Percentiles rank a stretch among this genome's conserved stretches.
These are phyloP conservation scores for Aphrocallistes beatrix DNA, from an alignment of 37 sponge, comb jelly and placozoan genomes.

Conservation along the genomic window DNA sequence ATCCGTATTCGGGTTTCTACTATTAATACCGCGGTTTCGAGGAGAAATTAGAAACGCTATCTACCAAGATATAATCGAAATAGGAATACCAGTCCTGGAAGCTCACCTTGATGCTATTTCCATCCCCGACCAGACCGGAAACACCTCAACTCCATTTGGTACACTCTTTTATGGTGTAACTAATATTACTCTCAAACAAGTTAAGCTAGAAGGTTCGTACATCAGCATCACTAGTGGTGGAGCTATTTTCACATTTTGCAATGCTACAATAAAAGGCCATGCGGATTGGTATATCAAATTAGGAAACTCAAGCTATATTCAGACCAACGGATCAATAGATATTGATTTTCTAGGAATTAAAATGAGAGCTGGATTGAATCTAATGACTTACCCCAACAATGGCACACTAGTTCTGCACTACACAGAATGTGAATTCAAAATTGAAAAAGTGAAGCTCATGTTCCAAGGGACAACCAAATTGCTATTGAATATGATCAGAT, in stretches of 20 bases:
- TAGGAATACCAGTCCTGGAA: constrained; percentile 68
- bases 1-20: background rate
- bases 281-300: background rate
- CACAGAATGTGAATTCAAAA: background rate
- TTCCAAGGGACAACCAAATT: background rate
- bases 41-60: background rate
- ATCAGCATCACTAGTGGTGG: background rate
- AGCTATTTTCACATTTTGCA: background rate
- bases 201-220: background rate
- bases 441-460: background rate
- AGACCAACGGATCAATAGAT: background rate
- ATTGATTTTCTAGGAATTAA: background rate
- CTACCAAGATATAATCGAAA: constrained; percentile 18
- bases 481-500: background rate
- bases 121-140: constrained; percentile 68
- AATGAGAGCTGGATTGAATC: background rate
- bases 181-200: background rate
- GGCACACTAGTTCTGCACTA: background rate
- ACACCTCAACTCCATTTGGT: constrained; percentile 27
- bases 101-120: constrained; percentile 30
- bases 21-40: background rate
- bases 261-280: background rate
- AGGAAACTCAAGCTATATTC: background rate
- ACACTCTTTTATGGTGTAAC: background rate
- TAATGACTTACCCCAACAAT: background rate